Conservation (phyloP, 2,888 invertebrate genomes). For the Rhabditophanes sp. region DNA sequence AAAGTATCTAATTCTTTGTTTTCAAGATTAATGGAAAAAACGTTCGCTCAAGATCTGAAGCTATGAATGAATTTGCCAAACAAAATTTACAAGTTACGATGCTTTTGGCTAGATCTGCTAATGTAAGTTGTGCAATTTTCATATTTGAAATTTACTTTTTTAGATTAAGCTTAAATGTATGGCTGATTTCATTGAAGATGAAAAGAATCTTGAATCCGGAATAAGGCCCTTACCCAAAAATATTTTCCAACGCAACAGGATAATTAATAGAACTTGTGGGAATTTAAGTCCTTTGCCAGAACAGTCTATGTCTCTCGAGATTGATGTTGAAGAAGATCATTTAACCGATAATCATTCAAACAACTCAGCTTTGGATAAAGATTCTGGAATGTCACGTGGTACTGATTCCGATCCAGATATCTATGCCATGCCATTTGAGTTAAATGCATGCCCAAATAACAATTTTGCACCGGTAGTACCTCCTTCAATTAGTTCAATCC, state of each 20-base stretch:
- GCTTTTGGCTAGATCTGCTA: constrained; percentile 8
- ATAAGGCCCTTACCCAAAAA: neutral
- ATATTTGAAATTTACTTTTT: neutral
- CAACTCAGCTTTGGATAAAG: constrained; percentile 5
- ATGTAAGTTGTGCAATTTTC: constrained; percentile 7
- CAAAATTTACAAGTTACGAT: constrained; percentile 8
- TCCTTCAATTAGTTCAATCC: neutral
- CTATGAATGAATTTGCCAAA: constrained; percentile 12
- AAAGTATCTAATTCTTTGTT: neutral
- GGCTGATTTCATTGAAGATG: neutral
- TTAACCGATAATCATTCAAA: constrained; percentile 11
- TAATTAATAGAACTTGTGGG: constrained; percentile 2
- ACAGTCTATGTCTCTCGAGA: too few relatives aligned
- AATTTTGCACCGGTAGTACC: neutral
- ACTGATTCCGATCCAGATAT: constrained; percentile 17
- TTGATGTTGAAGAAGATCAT: constrained; percentile 13
- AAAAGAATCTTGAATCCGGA: neutral
- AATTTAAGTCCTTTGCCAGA: constrained; percentile 13
- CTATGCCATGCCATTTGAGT: neutral
- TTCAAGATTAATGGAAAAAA: constrained; percentile 14
- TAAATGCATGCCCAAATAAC: neutral
- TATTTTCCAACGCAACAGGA: constrained; percentile 1
- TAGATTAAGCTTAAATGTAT: neutral
- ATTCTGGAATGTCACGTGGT: constrained; percentile 16
- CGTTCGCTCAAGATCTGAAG: constrained; percentile 13